Percentiles rank a stretch among this genome's conserved stretches.
Evolutionary conservation across 1,140 invertebrate genomes (phyloP).

Genomic region (Pseudomyrmex flavicornis): DNA sequence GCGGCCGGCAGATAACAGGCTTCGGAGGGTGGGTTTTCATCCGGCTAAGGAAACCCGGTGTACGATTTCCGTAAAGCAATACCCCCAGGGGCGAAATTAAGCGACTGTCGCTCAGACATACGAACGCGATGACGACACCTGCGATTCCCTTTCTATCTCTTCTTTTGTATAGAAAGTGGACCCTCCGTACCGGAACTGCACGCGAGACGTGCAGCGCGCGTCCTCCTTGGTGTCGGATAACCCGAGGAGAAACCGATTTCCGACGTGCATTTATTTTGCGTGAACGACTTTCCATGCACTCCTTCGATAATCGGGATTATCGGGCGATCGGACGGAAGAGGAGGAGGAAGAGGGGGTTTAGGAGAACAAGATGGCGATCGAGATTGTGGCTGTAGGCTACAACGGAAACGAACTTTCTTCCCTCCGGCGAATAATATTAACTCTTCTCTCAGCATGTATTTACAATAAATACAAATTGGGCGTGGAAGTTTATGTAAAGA

Average conservation of each 20-base stretch:
- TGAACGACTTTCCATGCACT: not conserved
- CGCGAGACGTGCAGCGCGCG: not conserved
- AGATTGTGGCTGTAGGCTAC: not conserved
- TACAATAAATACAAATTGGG: not conserved
- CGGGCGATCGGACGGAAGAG: not conserved
- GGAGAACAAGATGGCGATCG: not conserved
- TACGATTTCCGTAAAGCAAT: conserved; percentile 71
- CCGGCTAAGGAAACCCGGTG: conserved; percentile 27
- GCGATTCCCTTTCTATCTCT: conserved; percentile 29
- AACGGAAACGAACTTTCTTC: not conserved
- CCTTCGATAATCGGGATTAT: conserved; percentile 20
- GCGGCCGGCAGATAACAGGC: conserved; percentile 56
- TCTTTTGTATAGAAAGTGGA: conserved; percentile 3
- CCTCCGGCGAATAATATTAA: not conserved
- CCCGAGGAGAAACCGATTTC: conserved; percentile 29
- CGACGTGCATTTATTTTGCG: not conserved
- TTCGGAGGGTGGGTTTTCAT: conserved; percentile 42
- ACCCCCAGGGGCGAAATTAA: conserved; percentile 64
- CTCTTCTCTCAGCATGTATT: not conserved
- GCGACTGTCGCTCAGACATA: conserved; percentile 31
- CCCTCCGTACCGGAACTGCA: not conserved
- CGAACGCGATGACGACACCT: conserved; percentile 43
- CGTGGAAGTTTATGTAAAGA: not conserved
- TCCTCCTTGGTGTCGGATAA: not conserved
- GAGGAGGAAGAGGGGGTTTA: not conserved